Percentiles rank a stretch among this genome's conserved stretches.
Conservation (phyloP, 1,140 invertebrate genomes). For the Drosophila oshimai region DNA sequence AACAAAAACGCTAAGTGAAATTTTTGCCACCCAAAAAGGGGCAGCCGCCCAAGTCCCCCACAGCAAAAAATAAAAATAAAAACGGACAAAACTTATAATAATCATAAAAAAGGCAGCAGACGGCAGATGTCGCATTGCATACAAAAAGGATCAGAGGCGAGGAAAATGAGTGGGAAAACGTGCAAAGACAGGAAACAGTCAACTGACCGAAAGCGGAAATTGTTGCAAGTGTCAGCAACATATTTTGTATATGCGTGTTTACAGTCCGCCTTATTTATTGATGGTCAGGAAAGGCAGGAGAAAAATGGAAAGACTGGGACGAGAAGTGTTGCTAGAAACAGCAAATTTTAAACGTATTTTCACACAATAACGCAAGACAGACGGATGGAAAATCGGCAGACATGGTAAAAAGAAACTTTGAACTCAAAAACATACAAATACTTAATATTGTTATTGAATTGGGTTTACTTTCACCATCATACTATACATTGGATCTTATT, state of each 20-base stretch:
- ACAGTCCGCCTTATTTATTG: conserved; percentile 59
- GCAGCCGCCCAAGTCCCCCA: not conserved
- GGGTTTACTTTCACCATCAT: too few species aligned
- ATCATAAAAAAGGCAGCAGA: conserved; percentile 68
- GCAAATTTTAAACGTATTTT: conserved; percentile 54
- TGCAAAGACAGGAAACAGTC: conserved; percentile 42
- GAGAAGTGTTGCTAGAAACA: conserved; percentile 28
- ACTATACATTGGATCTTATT: too few species aligned
- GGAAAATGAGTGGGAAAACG: conserved; percentile 3
- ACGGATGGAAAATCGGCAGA: not conserved
- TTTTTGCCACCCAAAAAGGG: conserved; percentile 21
- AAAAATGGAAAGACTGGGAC: not conserved
- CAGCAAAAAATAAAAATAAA: not conserved
- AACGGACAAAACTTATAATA: conserved; percentile 52
- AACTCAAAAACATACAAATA: too few species aligned
- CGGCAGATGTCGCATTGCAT: conserved; percentile 50
- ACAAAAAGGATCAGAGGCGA: conserved; percentile 10
- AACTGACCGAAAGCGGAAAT: conserved; percentile 70
- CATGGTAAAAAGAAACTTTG: not conserved
- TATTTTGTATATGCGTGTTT: conserved; percentile 61
- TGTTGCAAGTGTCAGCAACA: conserved; percentile 77
- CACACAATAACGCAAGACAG: conserved; percentile 2
- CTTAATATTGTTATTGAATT: too few species aligned
- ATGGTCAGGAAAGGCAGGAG: not conserved
- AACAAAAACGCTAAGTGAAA: conserved; percentile 59